Evolutionary conservation across 2,888 invertebrate genomes (phyloP), one percentile per base, ranked within the genome.

Genomic region (Oscheius myriophilus): DNA sequence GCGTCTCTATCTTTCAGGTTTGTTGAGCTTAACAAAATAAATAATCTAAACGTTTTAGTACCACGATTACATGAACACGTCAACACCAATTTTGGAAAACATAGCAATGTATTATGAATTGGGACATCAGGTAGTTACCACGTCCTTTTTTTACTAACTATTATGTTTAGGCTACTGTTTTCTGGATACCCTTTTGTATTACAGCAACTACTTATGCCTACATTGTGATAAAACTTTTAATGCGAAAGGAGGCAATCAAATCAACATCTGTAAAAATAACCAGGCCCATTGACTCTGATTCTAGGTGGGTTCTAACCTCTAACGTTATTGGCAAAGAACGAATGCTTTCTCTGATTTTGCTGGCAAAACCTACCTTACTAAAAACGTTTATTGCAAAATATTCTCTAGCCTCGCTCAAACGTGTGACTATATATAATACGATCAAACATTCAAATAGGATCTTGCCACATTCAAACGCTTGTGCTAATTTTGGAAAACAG

Each of bases 181-280:
- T 86, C 72, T 86, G 82, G 76, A 82, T 84, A 7, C 86, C 86
- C 21, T 72, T 86, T 41, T 49, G 80, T 25, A 72, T 81, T n/a
- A n/a, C n/a, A n/a, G n/a, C n/a, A 3, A 71, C 86, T 14, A 70
- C 80, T 9, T 64, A 79, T 14, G 73, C 75, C 46, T 86, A 86
- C 58, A 73, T 73, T 1, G 66, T 83, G 43, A 85, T 86, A 41
- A 69, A 74, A 45, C 75, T 86, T 16, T 71, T 80, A 61, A 76
- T 82, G 33, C 81, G 80, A 64, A 51, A 63, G 3, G 26, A 51
- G 14, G 41, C 52, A 18, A 39, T 42, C n/a, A 51, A 25, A 16
- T 49, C 46, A 33, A 33, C 18, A 21, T 12, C 25, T 11, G 63
- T 63, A 21, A 26, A 23, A 18, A 14, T 41, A 4, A 26, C 52